Percentiles rank a stretch among this genome's conserved stretches.
Conservation (phyloP, 2,888 invertebrate species). For the Agonopterix arenella region DNA sequence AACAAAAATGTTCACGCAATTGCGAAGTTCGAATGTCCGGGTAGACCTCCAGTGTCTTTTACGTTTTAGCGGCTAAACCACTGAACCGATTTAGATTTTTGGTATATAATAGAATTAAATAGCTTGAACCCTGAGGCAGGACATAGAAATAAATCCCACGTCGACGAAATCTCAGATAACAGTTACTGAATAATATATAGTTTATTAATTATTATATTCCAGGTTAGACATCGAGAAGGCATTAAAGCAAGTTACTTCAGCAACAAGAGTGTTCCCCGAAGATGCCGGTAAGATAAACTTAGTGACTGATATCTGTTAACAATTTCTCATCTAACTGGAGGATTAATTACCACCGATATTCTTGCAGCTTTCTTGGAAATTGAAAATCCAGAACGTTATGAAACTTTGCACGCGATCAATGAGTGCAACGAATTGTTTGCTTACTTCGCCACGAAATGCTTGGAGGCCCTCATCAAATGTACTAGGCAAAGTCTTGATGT, state of each 20-base stretch:
- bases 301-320: neutral
- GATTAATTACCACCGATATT: neutral
- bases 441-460: slow-evolving; percentile 85
- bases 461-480: slow-evolving; percentile 84
- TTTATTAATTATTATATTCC: neutral
- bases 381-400: slow-evolving; percentile 77
- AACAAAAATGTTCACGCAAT: too few species aligned
- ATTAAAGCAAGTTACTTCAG: slow-evolving; percentile 77
- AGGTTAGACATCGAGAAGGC: slow-evolving; percentile 79
- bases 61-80: too few species aligned
- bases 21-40: too few species aligned
- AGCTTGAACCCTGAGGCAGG: too few species aligned
- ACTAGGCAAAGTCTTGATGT: slow-evolving; percentile 85
- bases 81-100: too few species aligned
- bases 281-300: slow-evolving; percentile 70
- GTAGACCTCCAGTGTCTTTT: too few species aligned
- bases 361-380: slow-evolving; percentile 79
- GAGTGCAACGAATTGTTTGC: slow-evolving; percentile 90
- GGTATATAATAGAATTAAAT: too few species aligned
- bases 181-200: too few species aligned
- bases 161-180: too few species aligned
- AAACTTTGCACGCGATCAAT: slow-evolving; percentile 77
- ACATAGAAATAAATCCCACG: too few species aligned
- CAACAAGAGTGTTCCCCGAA: slow-evolving; percentile 73
- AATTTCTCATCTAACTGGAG: neutral